Percentiles rank a stretch among this genome's conserved stretches.
phyloP scores from a whole-genome alignment of 1,140 invertebrate species.

The Drosophila arawakana region DNA sequence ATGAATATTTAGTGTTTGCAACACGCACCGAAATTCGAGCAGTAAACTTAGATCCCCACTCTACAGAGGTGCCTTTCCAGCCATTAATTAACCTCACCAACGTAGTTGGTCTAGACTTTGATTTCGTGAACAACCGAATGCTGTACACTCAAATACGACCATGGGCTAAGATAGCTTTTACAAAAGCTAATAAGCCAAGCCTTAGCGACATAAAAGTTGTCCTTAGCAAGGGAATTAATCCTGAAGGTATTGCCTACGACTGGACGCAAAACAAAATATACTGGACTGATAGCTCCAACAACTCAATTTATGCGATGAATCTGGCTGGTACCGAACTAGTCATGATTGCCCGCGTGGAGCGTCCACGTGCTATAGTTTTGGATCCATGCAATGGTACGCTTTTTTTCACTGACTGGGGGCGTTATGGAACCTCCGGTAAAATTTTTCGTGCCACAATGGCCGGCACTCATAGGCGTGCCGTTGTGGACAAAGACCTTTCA shows the following conservation, averaged over 20 bases:
- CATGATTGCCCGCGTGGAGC: conserved; percentile 96
- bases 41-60: conserved; percentile 92
- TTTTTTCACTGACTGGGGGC: conserved; percentile 97
- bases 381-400: conserved; percentile 98
- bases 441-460: conserved; percentile 99
- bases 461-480: conserved; percentile 95
- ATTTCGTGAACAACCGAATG: conserved; percentile 94
- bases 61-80: conserved; percentile 93
- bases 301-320: conserved; percentile 98
- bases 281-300: conserved; percentile 98
- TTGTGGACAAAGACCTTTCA: conserved; percentile 95
- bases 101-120: conserved; percentile 98
- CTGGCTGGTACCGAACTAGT: conserved; percentile 94
- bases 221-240: conserved; percentile 93
- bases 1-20: conserved; percentile 96
- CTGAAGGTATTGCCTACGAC: conserved; percentile 98
- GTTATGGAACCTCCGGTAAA: conserved; percentile 96
- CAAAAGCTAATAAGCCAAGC: conserved; percentile 89
- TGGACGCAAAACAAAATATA: conserved; percentile 99
- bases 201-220: conserved; percentile 89
- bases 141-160: conserved; percentile 97
- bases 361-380: conserved; percentile 97
- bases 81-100: conserved; percentile 96
- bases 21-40: conserved; percentile 96
- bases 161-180: conserved; percentile 93